These are phyloP conservation scores for Potamarius usumacintae DNA, from an alignment of 2,113 vertebrate species.

Conservation along the genomic window DNA sequence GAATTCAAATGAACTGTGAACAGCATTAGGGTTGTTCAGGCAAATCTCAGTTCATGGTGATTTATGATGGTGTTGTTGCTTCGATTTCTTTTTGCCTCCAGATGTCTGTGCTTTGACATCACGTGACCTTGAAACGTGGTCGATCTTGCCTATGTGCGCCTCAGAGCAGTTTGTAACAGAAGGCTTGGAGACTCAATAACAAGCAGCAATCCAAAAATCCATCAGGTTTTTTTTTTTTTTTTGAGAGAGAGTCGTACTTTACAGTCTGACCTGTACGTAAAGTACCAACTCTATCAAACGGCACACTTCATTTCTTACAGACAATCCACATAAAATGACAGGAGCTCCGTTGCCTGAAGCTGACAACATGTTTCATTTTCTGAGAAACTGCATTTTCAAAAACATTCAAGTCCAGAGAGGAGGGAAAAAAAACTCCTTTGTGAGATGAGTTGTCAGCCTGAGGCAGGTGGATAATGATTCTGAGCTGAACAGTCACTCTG, in stretches of 20 bases:
- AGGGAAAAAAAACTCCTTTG: neutral
- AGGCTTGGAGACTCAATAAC: neutral
- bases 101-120: neutral
- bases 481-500: neutral
- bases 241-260: neutral
- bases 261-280: conserved; percentile 29
- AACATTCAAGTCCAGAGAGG: neutral
- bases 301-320: conserved; percentile 15
- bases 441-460: neutral
- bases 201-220: neutral
- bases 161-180: neutral
- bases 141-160: neutral
- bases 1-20: neutral
- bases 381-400: conserved; percentile 35
- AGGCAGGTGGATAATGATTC: conserved; percentile 11
- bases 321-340: conserved; percentile 6
- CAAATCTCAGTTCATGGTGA: neutral
- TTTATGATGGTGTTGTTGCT: neutral
- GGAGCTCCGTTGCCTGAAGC: conserved; percentile 2
- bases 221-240: neutral
- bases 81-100: neutral
- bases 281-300: neutral
- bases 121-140: neutral
- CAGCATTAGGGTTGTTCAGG: neutral
- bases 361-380: conserved; percentile 26